Percentiles rank a stretch among this genome's conserved stretches.
These are phyloP conservation scores for Chiloscyllium punctatum DNA, from an alignment of 2,797 vertebrate genomes.

Conservation along the genomic window DNA sequence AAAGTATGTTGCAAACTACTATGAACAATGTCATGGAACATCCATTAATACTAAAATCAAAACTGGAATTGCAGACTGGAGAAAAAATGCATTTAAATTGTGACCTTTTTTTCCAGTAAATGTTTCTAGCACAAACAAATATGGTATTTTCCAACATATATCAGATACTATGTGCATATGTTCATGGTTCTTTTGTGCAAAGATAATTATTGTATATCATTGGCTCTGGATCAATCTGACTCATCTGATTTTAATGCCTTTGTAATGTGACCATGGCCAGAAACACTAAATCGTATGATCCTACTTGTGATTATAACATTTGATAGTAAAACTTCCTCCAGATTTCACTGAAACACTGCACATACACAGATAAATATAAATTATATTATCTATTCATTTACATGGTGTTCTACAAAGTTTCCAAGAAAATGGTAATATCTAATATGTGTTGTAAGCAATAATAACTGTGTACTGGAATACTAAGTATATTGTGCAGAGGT, in stretches of 20 bases:
- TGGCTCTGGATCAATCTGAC: not conserved
- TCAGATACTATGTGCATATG: not conserved
- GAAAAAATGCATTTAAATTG: not conserved
- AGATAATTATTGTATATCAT: not conserved
- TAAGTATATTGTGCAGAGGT: not conserved
- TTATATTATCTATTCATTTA: not conserved
- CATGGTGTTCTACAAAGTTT: not conserved
- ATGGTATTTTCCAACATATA: not conserved
- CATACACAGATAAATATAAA: not conserved
- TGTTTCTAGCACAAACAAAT: not conserved
- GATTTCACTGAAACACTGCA: not conserved
- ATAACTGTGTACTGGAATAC: not conserved
- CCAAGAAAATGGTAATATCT: not conserved
- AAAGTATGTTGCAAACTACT: not conserved
- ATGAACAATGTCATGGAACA: not conserved
- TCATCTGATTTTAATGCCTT: not conserved
- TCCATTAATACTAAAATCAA: not conserved
- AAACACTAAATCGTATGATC: not conserved
- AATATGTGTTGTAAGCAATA: not conserved
- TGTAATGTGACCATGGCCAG: not conserved
- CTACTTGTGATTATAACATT: not conserved
- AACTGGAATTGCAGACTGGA: not conserved
- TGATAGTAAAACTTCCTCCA: not conserved
- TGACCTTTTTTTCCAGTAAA: not conserved
- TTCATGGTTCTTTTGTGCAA: not conserved